Evolutionary conservation across 2,797 vertebrate genomes (phyloP).

Genomic region (Melanotaenia boesemani): DNA sequence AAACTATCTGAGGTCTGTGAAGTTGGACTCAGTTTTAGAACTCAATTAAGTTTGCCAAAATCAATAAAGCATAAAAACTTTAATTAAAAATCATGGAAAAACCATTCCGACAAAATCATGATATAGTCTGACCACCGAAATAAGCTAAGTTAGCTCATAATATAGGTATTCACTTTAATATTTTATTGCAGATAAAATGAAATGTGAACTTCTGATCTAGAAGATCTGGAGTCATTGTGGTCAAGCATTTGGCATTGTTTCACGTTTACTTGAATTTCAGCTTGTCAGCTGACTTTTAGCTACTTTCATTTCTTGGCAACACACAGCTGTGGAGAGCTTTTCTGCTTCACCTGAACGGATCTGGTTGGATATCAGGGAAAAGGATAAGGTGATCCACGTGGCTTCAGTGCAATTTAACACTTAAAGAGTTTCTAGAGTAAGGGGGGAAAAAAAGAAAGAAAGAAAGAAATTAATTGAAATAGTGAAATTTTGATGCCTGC

Average conservation of each 20-base stretch:
- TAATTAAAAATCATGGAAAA: no score
- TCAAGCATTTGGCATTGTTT: not conserved
- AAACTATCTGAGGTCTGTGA: not conserved
- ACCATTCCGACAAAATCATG: no score
- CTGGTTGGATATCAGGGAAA: not conserved
- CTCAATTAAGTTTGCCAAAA: no score
- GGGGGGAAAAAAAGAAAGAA: not conserved
- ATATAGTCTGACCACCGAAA: no score
- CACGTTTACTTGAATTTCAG: not conserved
- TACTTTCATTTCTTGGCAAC: not conserved
- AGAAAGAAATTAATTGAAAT: not conserved
- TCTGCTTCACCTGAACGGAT: not conserved
- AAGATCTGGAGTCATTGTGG: not conserved
- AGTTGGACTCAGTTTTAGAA: not conserved
- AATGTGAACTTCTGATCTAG: not conserved
- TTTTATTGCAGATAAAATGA: not conserved
- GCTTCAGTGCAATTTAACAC: not conserved
- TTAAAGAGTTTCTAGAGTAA: no score
- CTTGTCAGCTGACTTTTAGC: not conserved
- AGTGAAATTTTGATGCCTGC: not conserved
- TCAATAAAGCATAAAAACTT: no score
- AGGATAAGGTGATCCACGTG: not conserved
- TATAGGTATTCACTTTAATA: not conserved
- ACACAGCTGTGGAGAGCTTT: not conserved
- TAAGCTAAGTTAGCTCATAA: no score